Conservation (phyloP, 2,797 vertebrate genomes). For the Champsocephalus gunnari region DNA sequence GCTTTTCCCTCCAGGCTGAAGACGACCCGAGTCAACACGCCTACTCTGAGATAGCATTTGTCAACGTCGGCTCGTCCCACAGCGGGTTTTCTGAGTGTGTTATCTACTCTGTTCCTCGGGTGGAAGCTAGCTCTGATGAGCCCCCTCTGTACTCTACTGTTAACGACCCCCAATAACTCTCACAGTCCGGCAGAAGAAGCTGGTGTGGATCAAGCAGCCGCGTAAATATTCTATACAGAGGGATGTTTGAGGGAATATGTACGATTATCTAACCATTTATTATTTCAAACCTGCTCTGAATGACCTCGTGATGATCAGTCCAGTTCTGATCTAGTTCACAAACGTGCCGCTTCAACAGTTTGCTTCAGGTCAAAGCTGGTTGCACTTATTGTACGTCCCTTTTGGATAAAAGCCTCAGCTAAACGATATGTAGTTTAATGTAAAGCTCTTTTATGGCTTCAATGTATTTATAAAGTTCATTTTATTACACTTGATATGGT, state of each 20-base stretch:
- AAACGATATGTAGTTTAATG: no score
- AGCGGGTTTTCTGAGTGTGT: not conserved
- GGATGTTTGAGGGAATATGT: not conserved
- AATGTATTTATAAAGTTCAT: no score
- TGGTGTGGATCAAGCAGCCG: not conserved
- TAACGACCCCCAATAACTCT: not conserved
- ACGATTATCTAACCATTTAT: no score
- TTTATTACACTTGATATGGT: no score
- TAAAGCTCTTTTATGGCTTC: no score
- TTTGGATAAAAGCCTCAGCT: no score
- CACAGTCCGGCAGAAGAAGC: not conserved
- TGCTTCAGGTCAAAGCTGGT: not conserved
- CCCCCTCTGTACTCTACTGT: not conserved
- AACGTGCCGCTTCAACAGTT: not conserved
- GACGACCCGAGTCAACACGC: not conserved
- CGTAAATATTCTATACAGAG: not conserved
- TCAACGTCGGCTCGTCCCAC: rapidly evolving
- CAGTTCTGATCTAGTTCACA: not conserved
- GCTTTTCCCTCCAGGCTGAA: constrained; percentile 19
- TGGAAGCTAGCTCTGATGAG: not conserved
- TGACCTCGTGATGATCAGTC: not conserved
- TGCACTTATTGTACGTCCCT: no score
- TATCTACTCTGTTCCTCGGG: constrained; percentile 8
- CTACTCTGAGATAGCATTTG: constrained; percentile 21
- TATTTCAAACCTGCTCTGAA: no score